phyloP scores from a whole-genome alignment of 2,888 invertebrate genomes.

The Ophion costatus region DNA sequence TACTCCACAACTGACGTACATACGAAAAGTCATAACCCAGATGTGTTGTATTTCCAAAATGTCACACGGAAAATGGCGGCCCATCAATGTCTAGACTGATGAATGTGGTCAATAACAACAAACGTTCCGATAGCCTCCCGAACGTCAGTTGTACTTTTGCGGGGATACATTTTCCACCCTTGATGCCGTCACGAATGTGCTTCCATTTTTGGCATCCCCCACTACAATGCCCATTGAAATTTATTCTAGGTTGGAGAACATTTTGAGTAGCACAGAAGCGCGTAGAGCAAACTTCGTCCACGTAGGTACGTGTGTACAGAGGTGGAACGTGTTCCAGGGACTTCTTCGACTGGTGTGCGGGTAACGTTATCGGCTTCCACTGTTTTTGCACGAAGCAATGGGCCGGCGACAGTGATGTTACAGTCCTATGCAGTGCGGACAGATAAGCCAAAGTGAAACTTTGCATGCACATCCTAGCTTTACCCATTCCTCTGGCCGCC shows the following conservation, averaged over 20 bases:
- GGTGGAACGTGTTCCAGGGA: constrained; percentile 22
- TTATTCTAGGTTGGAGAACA: not conserved
- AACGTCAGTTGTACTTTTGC: too few species aligned
- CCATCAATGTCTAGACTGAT: too few species aligned
- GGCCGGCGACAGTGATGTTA: constrained; percentile 44
- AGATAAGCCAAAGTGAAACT: constrained; percentile 72
- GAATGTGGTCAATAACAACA: too few species aligned
- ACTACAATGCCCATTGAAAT: not conserved
- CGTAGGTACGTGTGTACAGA: not conserved
- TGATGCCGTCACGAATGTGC: too few species aligned
- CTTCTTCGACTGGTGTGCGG: constrained; percentile 13
- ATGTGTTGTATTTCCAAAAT: not conserved
- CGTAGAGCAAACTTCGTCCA: constrained; percentile 16
- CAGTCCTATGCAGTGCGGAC: constrained; percentile 40
- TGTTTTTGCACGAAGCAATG: constrained; percentile 58
- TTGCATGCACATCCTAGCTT: constrained; percentile 65
- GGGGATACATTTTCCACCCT: too few species aligned
- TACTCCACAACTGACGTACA: not conserved
- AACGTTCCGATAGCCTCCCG: too few species aligned
- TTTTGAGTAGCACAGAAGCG: constrained; percentile 6
- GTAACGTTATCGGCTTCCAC: constrained; percentile 60
- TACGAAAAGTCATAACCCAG: not conserved
- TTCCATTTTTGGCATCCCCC: too few species aligned
- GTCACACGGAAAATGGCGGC: too few species aligned
- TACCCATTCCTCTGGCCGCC: constrained; percentile 37